Evolutionary conservation across 2,113 vertebrate species (phyloP).

Genomic region (Raja brachyura): DNA sequence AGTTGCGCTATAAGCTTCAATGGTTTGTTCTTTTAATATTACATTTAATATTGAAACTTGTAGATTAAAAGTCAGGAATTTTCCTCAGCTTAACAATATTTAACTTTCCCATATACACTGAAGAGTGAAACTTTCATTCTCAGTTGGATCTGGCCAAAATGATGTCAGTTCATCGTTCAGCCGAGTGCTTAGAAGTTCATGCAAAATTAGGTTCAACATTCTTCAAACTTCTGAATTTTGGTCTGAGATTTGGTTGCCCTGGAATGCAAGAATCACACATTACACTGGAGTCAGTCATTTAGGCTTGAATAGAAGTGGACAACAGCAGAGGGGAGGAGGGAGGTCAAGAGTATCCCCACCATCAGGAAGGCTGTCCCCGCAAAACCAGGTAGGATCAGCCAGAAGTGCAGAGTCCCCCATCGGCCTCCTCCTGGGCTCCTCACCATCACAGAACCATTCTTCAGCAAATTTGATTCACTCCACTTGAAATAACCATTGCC

Average conservation of each 20-base stretch:
- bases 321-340: too few relatives aligned
- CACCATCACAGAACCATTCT: too few relatives aligned
- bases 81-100: background rate
- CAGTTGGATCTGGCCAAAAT: background rate
- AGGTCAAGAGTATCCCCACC: too few relatives aligned
- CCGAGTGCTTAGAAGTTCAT: background rate
- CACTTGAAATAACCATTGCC: too few relatives aligned
- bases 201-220: background rate
- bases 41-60: background rate
- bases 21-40: background rate
- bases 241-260: background rate
- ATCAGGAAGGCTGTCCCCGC: too few relatives aligned
- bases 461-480: too few relatives aligned
- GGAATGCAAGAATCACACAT: background rate
- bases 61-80: background rate
- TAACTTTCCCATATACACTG: background rate
- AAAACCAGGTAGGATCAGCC: too few relatives aligned
- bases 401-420: too few relatives aligned
- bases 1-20: background rate
- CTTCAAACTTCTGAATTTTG: slow-evolving; percentile 29
- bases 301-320: too few relatives aligned
- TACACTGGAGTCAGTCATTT: slow-evolving; percentile 1
- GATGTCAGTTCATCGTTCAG: background rate
- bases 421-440: too few relatives aligned
- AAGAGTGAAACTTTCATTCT: background rate